phyloP scores from a whole-genome alignment of 1,140 invertebrate genomes.

The Andricus grossulariae region DNA sequence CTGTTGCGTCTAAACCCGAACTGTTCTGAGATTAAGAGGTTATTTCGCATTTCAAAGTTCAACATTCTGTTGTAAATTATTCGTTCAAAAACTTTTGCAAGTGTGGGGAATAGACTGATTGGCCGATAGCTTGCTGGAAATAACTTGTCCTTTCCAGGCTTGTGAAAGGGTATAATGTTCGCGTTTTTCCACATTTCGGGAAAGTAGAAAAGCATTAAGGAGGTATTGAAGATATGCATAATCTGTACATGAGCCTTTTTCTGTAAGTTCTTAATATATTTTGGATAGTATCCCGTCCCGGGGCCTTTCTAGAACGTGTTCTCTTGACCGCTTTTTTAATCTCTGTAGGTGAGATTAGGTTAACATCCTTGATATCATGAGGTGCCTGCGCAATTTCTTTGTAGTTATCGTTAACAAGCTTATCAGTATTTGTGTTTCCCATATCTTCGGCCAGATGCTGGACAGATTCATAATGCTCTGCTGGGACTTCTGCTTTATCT shows the following conservation, averaged over 20 bases:
- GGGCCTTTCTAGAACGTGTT: slow-evolving; percentile 32
- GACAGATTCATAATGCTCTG: too few relatives aligned
- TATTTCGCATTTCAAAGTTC: slow-evolving; percentile 18
- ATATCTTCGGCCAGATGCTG: neutral
- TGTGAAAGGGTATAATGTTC: slow-evolving; percentile 46
- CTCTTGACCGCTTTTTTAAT: slow-evolving; percentile 28
- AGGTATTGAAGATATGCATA: slow-evolving; percentile 55
- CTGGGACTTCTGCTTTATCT: too few relatives aligned
- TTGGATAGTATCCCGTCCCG: slow-evolving; percentile 4
- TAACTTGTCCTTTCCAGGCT: too few relatives aligned
- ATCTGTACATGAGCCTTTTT: slow-evolving; percentile 52
- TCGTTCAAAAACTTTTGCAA: slow-evolving; percentile 40
- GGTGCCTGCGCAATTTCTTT: neutral
- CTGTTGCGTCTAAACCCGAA: slow-evolving; percentile 65
- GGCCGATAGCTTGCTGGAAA: too few relatives aligned
- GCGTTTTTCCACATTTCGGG: slow-evolving; percentile 55
- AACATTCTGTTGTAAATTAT: slow-evolving; percentile 26
- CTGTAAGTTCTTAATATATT: slow-evolving; percentile 54
- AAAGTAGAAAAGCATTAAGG: slow-evolving; percentile 51
- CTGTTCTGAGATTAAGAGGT: slow-evolving; percentile 49
- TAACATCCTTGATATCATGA: neutral
- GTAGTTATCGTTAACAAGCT: neutral
- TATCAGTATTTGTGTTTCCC: too few relatives aligned
- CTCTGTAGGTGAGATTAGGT: slow-evolving; percentile 20
- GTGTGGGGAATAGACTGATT: slow-evolving; percentile 32